Conservation (phyloP, 2,797 vertebrate genomes). For the Clamator glandarius region DNA sequence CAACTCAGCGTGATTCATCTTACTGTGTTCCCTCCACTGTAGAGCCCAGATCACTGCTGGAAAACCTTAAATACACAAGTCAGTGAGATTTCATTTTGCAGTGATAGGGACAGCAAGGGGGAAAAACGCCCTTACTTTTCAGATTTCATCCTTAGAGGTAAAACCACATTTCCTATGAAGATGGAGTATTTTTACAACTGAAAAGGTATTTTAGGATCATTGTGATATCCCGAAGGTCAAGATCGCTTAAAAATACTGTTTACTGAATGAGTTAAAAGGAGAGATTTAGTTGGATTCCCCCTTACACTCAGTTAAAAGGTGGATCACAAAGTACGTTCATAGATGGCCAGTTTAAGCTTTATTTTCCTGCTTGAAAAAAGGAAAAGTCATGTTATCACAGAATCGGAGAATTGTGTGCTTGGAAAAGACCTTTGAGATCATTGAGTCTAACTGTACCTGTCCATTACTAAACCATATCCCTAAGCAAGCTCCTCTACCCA, state of each 20-base stretch:
- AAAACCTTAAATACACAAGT: neutral
- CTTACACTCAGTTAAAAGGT: neutral
- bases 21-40: too few species aligned
- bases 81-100: neutral
- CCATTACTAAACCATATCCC: too few species aligned
- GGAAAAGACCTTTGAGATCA: too few species aligned
- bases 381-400: neutral
- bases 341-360: neutral
- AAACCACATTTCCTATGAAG: neutral
- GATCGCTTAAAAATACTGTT: neutral
- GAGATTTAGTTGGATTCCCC: neutral
- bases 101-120: neutral
- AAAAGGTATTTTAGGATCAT: neutral
- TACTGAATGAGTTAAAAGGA: neutral
- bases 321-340: neutral
- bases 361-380: neutral
- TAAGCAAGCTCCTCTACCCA: too few species aligned
- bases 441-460: too few species aligned
- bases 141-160: neutral
- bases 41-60: neutral
- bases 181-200: neutral
- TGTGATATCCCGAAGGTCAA: neutral
- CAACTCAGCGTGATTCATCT: fast-evolving
- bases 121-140: neutral
- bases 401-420: too few species aligned